A percentile compares a stretch with the other conserved stretches of the same genome.
Evolutionary conservation across 2,888 invertebrate species (phyloP).

Genomic region (Caenorhabditis virilis): DNA sequence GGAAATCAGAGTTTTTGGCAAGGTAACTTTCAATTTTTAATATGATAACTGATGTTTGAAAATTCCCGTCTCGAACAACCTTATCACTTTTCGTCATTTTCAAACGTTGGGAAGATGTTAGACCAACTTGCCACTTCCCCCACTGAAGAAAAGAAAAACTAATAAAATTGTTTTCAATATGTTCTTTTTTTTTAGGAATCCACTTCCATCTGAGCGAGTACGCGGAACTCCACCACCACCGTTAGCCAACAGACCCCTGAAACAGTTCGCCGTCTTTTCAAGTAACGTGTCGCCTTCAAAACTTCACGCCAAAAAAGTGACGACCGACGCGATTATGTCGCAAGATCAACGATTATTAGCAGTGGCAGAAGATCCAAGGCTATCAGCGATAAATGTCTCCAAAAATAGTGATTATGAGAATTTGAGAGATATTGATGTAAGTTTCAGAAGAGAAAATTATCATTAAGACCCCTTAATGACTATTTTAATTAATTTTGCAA

Average conservation of each 20-base stretch:
- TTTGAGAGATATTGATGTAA: conserved; percentile 34
- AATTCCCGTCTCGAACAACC: too few relatives aligned
- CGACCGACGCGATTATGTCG: conserved; percentile 17
- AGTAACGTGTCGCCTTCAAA: too few relatives aligned
- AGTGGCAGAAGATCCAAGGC: conserved; percentile 18
- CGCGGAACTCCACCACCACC: conserved; percentile 24
- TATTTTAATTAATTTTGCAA: too few relatives aligned
- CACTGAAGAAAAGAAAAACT: too few relatives aligned
- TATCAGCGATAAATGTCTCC: conserved; percentile 24
- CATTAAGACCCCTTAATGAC: too few relatives aligned
- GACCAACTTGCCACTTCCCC: too few relatives aligned
- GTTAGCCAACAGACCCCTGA: conserved; percentile 13
- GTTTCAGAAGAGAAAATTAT: too few relatives aligned
- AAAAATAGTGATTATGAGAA: conserved; percentile 32
- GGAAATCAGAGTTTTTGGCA: background rate
- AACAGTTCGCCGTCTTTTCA: conserved; percentile 9
- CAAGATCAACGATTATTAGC: conserved; percentile 17
- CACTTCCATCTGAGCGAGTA: background rate
- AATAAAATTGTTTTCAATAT: too few relatives aligned
- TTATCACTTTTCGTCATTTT: too few relatives aligned
- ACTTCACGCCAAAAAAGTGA: conserved; percentile 12
- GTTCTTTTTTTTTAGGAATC: background rate
- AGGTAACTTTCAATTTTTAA: too few relatives aligned
- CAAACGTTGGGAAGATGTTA: too few relatives aligned
- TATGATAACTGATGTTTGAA: too few relatives aligned